phyloP scores from a whole-genome alignment of 2,888 invertebrate genomes.

The Disparrhopalites patrizii region DNA sequence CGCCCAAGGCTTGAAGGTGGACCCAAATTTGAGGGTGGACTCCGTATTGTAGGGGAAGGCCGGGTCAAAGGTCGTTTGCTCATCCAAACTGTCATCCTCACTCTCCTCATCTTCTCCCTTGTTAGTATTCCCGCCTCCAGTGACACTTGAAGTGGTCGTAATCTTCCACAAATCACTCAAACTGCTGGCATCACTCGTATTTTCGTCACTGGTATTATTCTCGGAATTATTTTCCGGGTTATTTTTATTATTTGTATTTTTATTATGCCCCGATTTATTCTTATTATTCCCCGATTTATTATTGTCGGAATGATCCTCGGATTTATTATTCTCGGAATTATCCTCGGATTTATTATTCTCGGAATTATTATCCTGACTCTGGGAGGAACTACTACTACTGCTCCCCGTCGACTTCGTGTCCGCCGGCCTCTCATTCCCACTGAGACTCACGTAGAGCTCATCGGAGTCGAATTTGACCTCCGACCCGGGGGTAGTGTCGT shows the following conservation, averaged over 20 bases:
- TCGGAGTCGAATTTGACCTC: slow-evolving; percentile 26
- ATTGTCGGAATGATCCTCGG: too few relatives aligned
- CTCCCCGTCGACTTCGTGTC: neutral
- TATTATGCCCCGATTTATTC: too few relatives aligned
- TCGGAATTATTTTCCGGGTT: too few relatives aligned
- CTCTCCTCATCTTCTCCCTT: slow-evolving; percentile 23
- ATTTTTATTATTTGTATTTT: too few relatives aligned
- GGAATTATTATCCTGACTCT: slow-evolving; percentile 1
- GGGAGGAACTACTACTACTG: neutral
- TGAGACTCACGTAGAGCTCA: slow-evolving; percentile 25
- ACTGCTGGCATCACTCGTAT: neutral
- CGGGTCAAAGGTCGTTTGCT: slow-evolving; percentile 31
- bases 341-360: neutral
- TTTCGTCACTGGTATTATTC: slow-evolving; percentile 1
- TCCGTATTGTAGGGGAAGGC: neutral
- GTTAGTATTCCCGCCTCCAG: slow-evolving; percentile 10
- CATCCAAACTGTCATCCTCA: slow-evolving; percentile 22
- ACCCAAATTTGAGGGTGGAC: neutral
- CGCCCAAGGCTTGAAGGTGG: slow-evolving; percentile 40
- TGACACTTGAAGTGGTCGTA: slow-evolving; percentile 29
- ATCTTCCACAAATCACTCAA: slow-evolving; percentile 28
- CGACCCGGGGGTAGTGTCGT: neutral
- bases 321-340: slow-evolving; percentile 1
- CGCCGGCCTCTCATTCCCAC: neutral
- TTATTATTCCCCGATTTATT: too few relatives aligned